Base-by-base conservation (phyloP, 2,888 invertebrate genomes). In the Erebia ligea region DNA sequence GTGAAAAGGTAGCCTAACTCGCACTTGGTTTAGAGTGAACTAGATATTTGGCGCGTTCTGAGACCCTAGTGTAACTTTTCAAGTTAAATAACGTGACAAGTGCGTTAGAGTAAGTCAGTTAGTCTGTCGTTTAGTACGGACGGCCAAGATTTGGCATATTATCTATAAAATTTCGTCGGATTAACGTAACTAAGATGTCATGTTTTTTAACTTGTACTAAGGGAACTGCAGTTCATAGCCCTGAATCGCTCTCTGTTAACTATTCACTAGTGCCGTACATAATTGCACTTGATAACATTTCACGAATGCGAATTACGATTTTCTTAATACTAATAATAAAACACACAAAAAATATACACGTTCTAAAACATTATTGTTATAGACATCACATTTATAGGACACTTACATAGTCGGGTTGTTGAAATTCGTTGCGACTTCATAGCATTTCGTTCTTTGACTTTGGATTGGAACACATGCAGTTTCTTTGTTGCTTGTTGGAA, bases 311-410 rank as follows among this genome's bases (percentile, higher is more conserved):
- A 80, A 34, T 34, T 80, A 81, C 1, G 56, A 57, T 72, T 82
- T 84, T 80, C 90, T 89, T 91, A 92, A 82, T 81, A 87, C 89
- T 70, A 71, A 21, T 21, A 88, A 88, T 89, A 88, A 92, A 89
- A 92, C 89, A 90, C 92, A 92, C 90, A 91, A 92, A 92, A 48
- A 92, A 92, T 92, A 92, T 89, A 90, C 85, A 85, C 86, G 72
- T 88, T 91, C 89, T 90, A 89, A 91, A 91, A 91, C 87, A 86
- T 92, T 92, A 92, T 92, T 92, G 92, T 92, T 90, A 89, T 86
- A 86, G 86, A 91, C 91, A 93, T 92, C 92, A 93, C 92, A 93
- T 84, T 54, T 54, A 90, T 84, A 90, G 91, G 90, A 91, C 90
- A 91, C 86, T 88, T 89, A 80, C 77, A 81, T 86, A 87, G 87